Conservation (phyloP, 2,888 invertebrate genomes). For the Conus canariensis region DNA sequence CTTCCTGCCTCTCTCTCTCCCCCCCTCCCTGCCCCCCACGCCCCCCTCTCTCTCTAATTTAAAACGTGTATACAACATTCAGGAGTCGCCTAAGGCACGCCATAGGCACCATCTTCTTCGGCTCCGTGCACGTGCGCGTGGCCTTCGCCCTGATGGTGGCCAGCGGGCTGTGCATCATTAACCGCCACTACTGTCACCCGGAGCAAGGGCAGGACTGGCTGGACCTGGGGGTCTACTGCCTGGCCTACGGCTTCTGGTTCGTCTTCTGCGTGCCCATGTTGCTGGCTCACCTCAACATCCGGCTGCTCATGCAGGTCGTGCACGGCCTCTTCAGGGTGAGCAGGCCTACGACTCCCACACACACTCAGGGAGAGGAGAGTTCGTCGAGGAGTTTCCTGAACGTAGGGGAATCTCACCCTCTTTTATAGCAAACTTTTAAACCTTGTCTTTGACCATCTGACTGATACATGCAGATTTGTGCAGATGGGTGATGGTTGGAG, state of each 20-base stretch:
- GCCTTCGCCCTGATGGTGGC: slow-evolving; percentile 16
- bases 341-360: too few species aligned
- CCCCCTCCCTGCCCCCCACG: too few species aligned
- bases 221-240: slow-evolving; percentile 15
- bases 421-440: too few species aligned
- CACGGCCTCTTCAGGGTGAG: not conserved
- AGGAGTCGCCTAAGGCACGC: not conserved
- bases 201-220: not conserved
- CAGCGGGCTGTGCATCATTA: not conserved
- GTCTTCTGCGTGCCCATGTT: slow-evolving; percentile 28
- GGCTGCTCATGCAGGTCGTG: not conserved
- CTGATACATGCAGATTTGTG: too few species aligned
- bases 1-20: too few species aligned
- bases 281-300: slow-evolving; percentile 2
- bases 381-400: too few species aligned
- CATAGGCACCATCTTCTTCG: not conserved
- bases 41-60: too few species aligned
- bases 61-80: not conserved
- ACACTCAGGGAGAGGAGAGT: too few species aligned
- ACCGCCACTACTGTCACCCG: not conserved
- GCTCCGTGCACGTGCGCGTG: not conserved
- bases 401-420: too few species aligned
- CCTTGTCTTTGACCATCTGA: too few species aligned
- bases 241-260: slow-evolving; percentile 1
- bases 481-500: too few species aligned